These are phyloP conservation scores for Ceramica pisi DNA, from an alignment of 2,888 invertebrate genomes.

Conservation along the genomic window DNA sequence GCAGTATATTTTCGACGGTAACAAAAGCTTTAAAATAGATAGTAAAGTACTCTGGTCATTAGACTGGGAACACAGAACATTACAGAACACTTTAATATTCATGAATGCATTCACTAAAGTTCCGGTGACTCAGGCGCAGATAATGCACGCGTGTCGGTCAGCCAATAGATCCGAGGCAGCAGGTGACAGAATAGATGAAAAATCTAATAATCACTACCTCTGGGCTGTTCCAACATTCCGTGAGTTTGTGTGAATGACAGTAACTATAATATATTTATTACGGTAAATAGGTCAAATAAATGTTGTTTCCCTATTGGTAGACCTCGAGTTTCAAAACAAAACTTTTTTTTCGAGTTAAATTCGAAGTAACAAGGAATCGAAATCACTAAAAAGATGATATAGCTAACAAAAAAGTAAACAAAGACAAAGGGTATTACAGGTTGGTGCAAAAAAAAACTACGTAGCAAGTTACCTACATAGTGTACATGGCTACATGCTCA, in stretches of 20 bases:
- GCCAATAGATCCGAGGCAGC: constrained; percentile 61
- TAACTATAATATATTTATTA: neutral
- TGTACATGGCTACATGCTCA: no score
- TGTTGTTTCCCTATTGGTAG: no score
- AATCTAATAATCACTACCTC: constrained; percentile 51
- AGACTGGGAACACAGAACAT: constrained; percentile 47
- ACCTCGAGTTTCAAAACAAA: no score
- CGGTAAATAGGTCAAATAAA: neutral
- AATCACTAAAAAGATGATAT: neutral
- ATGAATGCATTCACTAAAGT: constrained; percentile 70
- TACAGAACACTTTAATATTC: constrained; percentile 59
- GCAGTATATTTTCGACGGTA: neutral
- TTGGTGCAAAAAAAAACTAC: no score
- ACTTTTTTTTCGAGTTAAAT: no score
- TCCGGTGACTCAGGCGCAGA: constrained; percentile 79
- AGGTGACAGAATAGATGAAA: constrained; percentile 66
- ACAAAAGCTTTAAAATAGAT: constrained; percentile 49
- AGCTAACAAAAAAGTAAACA: neutral
- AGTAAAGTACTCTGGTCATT: constrained; percentile 59
- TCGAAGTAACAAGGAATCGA: neutral
- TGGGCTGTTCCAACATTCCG: constrained; percentile 31
- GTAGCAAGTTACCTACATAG: no score
- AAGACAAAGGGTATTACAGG: neutral
- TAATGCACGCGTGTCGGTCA: constrained; percentile 70
- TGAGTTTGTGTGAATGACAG: neutral